Base-by-base conservation (phyloP, 2,888 invertebrate species). In the Silvanus unidentatus region DNA sequence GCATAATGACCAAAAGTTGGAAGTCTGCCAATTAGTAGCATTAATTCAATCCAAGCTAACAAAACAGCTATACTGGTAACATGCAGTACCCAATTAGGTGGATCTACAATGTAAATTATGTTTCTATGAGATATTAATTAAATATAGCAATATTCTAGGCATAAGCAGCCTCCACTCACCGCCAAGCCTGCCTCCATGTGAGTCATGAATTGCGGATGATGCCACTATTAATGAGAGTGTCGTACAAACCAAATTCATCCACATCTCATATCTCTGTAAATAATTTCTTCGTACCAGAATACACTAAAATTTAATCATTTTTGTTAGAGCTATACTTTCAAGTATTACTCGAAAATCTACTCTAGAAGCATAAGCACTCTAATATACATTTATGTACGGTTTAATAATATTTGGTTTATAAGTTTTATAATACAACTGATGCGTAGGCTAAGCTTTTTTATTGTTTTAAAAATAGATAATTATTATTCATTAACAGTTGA, bases 1-100 rank as follows among this genome's bases (percentile, higher is more conserved):
- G 78, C 75, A 58, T 78, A 78, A 55, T 77, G 72, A 39, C 77
- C 78, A 55, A 74, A 74, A 14, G 69, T 68, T 43, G 78, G 78
- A 45, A 78, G 72, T 44, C 77, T 65, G 32, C 76, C 77, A 52
- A 77, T 68, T 52, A 77, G 63, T 38, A 77, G 60, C 75, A 78
- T 76, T 55, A 77, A 64, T 64, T 77, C 73, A 27, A 73, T 69
- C 78, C 78, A 78, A 2, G 74, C 71, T 41, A 77, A 62, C 40
- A 78, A 62, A 45, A 77, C 67, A 16, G 72, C 65, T 43, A 74
- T 54, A 57, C 75, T 72, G 47, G 70, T 64, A 29, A 68, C 58
- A 52, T 73, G 74, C 47, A 73, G 53, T 14, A 69, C 59, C 72
- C 73, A 72, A 45, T 62, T 55, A 2, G 64, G 56, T 35, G 58